phyloP scores from a whole-genome alignment of 1,140 invertebrate genomes.

The Pseudomyrmex concolor region DNA sequence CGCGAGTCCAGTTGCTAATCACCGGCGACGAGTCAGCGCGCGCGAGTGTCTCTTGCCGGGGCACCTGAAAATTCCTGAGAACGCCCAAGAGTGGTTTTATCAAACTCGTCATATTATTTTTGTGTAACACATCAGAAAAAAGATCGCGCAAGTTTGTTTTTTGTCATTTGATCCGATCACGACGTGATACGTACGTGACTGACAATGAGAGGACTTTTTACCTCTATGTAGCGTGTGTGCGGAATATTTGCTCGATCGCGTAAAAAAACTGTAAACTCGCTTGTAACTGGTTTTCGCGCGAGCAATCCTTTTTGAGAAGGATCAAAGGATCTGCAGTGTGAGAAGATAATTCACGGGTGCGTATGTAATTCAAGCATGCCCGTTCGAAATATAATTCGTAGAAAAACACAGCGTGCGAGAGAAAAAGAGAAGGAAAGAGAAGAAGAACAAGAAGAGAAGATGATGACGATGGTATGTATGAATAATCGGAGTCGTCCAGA shows the following conservation, averaged over 20 bases:
- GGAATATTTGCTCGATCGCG: neutral
- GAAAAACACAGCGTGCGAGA: neutral
- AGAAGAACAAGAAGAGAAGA: neutral
- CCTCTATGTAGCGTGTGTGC: too few relatives aligned
- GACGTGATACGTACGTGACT: too few relatives aligned
- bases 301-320: neutral
- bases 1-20: conserved; percentile 32
- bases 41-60: neutral
- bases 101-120: too few relatives aligned
- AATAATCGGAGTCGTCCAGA: conserved; percentile 13
- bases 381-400: neutral
- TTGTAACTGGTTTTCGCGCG: neutral
- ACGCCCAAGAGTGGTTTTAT: neutral
- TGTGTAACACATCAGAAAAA: too few relatives aligned
- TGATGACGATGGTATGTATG: conserved; percentile 31
- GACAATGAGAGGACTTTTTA: too few relatives aligned
- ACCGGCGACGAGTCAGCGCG: neutral
- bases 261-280: neutral
- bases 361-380: conserved; percentile 14
- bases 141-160: too few relatives aligned
- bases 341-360: conserved; percentile 23
- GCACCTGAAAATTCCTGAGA: neutral
- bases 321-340: neutral
- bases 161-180: too few relatives aligned
- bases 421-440: too few relatives aligned